Conservation (phyloP, 2,113 vertebrate species). For the Zosterops lateralis region DNA sequence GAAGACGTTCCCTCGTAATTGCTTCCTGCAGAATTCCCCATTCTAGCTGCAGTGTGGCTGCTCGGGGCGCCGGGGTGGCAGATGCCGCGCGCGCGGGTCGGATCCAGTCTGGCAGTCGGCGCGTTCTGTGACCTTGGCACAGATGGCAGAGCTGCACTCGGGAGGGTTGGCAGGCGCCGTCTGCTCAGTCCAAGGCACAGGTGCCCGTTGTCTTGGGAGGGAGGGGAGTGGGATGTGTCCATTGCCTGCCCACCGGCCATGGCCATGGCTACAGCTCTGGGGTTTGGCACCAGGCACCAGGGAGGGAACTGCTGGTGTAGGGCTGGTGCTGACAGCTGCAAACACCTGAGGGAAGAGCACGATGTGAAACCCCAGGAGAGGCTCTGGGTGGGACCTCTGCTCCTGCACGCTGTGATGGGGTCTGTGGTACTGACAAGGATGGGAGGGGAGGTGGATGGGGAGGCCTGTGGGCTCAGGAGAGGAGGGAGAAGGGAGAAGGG, state of each 20-base stretch:
- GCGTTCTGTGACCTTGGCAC: slow-evolving; percentile 23
- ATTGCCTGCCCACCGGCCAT: rapidly evolving
- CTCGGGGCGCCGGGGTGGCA: not conserved
- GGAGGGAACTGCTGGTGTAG: rapidly evolving
- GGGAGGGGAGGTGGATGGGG: not conserved
- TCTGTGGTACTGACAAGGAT: not conserved
- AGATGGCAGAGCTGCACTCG: not conserved
- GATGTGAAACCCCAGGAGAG: rapidly evolving
- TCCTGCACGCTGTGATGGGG: rapidly evolving
- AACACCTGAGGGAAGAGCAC: not conserved
- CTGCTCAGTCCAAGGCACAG: not conserved
- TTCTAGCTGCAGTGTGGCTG: not conserved
- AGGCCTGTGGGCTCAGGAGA: not conserved
- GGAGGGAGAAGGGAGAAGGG: not conserved
- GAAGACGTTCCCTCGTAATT: not conserved
- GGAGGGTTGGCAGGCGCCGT: not conserved
- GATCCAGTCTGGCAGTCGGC: not conserved
- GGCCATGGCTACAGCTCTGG: rapidly evolving
- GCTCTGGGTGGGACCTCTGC: not conserved
- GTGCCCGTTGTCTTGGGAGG: not conserved
- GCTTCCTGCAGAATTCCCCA: not conserved
- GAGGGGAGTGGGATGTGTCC: not conserved
- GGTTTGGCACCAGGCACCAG: rapidly evolving
- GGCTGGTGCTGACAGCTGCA: not conserved
- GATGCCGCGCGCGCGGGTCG: not conserved